These are phyloP conservation scores for Heliconius ismenius DNA, from an alignment of 2,888 invertebrate species.

Conservation along the genomic window DNA sequence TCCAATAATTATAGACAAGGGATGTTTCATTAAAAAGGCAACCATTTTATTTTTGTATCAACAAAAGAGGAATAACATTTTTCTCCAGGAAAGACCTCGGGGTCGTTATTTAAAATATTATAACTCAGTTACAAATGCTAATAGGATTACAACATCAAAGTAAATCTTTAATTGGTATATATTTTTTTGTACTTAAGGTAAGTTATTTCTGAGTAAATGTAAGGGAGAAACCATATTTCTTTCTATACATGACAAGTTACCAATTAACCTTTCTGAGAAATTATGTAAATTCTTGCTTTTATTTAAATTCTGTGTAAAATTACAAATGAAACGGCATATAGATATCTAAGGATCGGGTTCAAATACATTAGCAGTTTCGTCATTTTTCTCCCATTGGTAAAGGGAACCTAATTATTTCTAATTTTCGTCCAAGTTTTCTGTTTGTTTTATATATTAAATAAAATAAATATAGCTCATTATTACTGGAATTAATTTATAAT, in stretches of 20 bases:
- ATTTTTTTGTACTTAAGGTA: background rate
- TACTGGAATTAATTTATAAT: too few species aligned
- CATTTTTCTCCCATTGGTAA: too few species aligned
- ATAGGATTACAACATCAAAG: conserved; percentile 13
- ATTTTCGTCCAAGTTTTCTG: background rate
- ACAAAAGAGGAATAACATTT: conserved; percentile 6
- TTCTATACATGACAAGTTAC: background rate
- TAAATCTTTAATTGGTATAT: conserved; percentile 14
- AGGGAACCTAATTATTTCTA: too few species aligned
- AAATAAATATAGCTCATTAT: too few species aligned
- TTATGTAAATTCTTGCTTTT: background rate
- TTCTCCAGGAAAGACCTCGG: background rate
- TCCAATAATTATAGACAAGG: background rate
- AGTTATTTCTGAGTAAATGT: conserved; percentile 5
- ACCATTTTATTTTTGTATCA: background rate
- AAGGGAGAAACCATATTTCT: background rate
- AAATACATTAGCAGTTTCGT: too few species aligned
- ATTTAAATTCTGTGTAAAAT: background rate
- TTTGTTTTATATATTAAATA: background rate
- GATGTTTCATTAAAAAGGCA: background rate
- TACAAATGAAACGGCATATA: background rate
- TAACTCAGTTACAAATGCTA: conserved; percentile 9
- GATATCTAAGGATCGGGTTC: background rate
- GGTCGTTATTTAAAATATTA: conserved; percentile 6
- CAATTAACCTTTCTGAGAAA: conserved; percentile 5